phyloP scores from a whole-genome alignment of 2,113 vertebrate species.

The Forbesichthys papilliferus region DNA sequence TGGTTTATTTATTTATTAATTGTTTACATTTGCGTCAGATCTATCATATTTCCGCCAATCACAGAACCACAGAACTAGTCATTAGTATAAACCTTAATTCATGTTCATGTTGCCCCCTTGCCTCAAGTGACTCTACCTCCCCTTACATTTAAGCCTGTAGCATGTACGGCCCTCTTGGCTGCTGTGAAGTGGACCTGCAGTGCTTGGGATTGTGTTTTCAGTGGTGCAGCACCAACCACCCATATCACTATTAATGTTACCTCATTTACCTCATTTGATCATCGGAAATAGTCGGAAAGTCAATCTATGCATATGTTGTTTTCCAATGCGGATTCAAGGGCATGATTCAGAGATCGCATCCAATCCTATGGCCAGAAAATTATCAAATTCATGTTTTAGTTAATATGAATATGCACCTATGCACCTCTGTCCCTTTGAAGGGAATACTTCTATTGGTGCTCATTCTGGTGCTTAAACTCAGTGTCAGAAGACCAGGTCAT shows the following conservation, averaged over 20 bases:
- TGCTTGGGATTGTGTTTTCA: constrained; percentile 34
- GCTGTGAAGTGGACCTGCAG: constrained; percentile 28
- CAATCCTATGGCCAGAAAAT: constrained; percentile 49
- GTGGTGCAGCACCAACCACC: constrained; percentile 44
- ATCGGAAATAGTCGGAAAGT: constrained; percentile 56
- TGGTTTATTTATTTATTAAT: too few species aligned
- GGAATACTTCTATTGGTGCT: constrained; percentile 79
- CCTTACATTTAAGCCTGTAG: constrained; percentile 37
- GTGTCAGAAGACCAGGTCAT: constrained; percentile 61
- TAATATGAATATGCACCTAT: constrained; percentile 70
- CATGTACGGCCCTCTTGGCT: constrained; percentile 16
- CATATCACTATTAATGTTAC: constrained; percentile 58
- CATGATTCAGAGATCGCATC: constrained; percentile 40
- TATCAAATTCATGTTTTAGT: constrained; percentile 41
- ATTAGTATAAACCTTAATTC: constrained; percentile 15
- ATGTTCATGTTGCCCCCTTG: too few species aligned
- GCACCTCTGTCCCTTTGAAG: constrained; percentile 67
- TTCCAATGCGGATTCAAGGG: constrained; percentile 32
- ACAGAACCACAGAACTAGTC: constrained; percentile 8
- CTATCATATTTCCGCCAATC: background rate
- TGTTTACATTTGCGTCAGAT: background rate
- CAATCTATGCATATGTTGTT: constrained; percentile 71
- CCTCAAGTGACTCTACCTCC: constrained; percentile 7
- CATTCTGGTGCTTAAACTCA: constrained; percentile 75
- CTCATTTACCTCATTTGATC: constrained; percentile 71